A percentile compares a stretch with the other conserved stretches of the same genome.
Evolutionary conservation across 1,140 invertebrate genomes (phyloP).

Genomic region (Acromyrmex charruanus): DNA sequence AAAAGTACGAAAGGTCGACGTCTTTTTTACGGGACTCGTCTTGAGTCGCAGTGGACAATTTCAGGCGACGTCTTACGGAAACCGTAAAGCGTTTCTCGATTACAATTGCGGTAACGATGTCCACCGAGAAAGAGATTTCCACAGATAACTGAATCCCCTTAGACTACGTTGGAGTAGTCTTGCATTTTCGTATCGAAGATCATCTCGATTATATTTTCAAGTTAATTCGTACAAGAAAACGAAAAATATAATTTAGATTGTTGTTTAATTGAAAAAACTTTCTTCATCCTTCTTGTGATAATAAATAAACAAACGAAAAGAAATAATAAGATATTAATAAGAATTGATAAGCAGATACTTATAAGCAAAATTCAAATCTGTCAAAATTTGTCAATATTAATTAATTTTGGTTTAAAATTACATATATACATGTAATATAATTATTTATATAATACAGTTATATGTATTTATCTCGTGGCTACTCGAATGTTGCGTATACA

Average conservation of each 20-base stretch:
- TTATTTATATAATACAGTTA: neutral
- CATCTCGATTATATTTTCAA: slow-evolving; percentile 45
- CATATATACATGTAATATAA: neutral
- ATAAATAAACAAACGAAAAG: neutral
- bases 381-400: neutral
- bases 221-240: slow-evolving; percentile 4
- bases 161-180: slow-evolving; percentile 4
- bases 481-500: neutral
- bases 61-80: slow-evolving; percentile 22
- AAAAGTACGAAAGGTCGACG: slow-evolving; percentile 56
- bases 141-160: slow-evolving; percentile 48
- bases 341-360: neutral
- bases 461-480: neutral
- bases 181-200: slow-evolving; percentile 31
- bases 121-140: slow-evolving; percentile 46
- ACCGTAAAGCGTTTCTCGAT: slow-evolving; percentile 60
- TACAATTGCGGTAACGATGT: slow-evolving; percentile 57
- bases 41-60: slow-evolving; percentile 42
- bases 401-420: neutral
- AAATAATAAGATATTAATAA: neutral
- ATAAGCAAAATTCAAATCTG: neutral
- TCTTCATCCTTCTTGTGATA: neutral
- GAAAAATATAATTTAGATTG: slow-evolving; percentile 22
- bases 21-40: slow-evolving; percentile 53
- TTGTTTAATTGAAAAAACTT: neutral